A percentile compares a stretch with the other conserved stretches of the same genome.
These are phyloP conservation scores for Acleris emargana DNA, from an alignment of 2,888 invertebrate genomes.

Conservation along the genomic window DNA sequence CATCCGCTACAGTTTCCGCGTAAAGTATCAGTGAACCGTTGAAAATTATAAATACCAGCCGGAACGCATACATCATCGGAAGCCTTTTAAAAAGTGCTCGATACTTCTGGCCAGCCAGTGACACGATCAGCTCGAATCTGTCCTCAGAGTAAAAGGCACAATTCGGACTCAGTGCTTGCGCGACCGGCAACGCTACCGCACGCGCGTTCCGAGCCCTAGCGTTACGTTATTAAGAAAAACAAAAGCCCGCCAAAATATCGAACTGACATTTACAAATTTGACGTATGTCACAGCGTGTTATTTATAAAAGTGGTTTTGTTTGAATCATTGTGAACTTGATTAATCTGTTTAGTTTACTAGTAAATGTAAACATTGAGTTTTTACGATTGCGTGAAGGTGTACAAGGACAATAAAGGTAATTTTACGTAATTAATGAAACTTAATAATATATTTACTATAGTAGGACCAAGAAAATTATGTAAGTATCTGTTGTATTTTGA, in stretches of 20 bases:
- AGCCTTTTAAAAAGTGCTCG: conserved; percentile 52
- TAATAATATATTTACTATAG: neutral
- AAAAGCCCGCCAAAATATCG: conserved; percentile 55
- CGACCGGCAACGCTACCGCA: conserved; percentile 60
- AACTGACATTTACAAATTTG: conserved; percentile 35
- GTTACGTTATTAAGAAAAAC: conserved; percentile 20
- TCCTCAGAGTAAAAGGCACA: conserved; percentile 69
- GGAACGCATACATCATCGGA: conserved; percentile 74
- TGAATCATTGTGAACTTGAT: conserved; percentile 37
- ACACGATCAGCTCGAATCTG: conserved; percentile 54
- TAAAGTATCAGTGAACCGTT: conserved; percentile 40
- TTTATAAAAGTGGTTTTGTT: conserved; percentile 27
- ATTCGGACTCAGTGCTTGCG: conserved; percentile 69
- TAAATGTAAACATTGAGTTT: conserved; percentile 49
- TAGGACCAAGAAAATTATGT: neutral
- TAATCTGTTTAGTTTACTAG: conserved; percentile 52
- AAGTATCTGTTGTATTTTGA: neutral
- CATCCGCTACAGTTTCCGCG: conserved; percentile 50
- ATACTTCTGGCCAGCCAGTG: conserved; percentile 49
- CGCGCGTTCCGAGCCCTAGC: conserved; percentile 45
- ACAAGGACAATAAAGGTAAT: conserved; percentile 59
- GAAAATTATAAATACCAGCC: conserved; percentile 57
- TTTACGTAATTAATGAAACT: conserved; percentile 37
- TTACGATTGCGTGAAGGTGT: conserved; percentile 46
- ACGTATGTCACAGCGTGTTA: conserved; percentile 31